Evolutionary conservation across 2,888 invertebrate genomes (phyloP).

Genomic region (Coenonympha arcania): DNA sequence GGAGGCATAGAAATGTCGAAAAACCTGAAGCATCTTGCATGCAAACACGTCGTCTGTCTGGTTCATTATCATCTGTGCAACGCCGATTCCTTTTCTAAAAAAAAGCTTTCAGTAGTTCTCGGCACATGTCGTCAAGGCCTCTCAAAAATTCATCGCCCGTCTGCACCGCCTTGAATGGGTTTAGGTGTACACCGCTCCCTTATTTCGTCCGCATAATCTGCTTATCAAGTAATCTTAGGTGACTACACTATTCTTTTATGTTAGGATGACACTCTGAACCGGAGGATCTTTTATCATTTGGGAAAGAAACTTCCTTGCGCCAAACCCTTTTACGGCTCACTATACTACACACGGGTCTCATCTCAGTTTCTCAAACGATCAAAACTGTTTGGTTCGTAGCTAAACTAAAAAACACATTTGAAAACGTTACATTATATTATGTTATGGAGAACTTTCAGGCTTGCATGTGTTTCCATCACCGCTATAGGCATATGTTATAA

Average conservation of each 20-base stretch:
- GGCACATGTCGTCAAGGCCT: conserved; percentile 60
- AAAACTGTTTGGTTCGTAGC: too few relatives aligned
- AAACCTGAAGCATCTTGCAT: conserved; percentile 27
- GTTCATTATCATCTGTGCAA: conserved; percentile 57
- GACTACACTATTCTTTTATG: conserved; percentile 11
- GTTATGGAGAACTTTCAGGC: too few relatives aligned
- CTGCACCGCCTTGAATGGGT: conserved; percentile 59
- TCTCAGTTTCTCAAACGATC: too few relatives aligned
- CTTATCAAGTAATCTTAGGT: conserved; percentile 63
- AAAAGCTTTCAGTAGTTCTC: conserved; percentile 56
- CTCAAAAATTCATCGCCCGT: conserved; percentile 74
- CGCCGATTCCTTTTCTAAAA: conserved; percentile 58
- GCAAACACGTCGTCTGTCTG: conserved; percentile 32
- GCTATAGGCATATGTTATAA: too few relatives aligned
- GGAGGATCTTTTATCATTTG: background rate
- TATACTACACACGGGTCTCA: background rate
- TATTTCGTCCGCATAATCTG: conserved; percentile 53
- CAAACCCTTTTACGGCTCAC: too few relatives aligned
- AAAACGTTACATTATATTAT: too few relatives aligned
- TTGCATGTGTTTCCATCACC: too few relatives aligned
- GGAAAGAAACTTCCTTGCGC: background rate
- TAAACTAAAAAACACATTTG: too few relatives aligned
- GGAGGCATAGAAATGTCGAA: conserved; percentile 27
- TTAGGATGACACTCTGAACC: background rate
- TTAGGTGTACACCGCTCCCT: conserved; percentile 43